Base-by-base conservation (phyloP, 2,888 invertebrate genomes). In the Eupithecia pulchellata region DNA sequence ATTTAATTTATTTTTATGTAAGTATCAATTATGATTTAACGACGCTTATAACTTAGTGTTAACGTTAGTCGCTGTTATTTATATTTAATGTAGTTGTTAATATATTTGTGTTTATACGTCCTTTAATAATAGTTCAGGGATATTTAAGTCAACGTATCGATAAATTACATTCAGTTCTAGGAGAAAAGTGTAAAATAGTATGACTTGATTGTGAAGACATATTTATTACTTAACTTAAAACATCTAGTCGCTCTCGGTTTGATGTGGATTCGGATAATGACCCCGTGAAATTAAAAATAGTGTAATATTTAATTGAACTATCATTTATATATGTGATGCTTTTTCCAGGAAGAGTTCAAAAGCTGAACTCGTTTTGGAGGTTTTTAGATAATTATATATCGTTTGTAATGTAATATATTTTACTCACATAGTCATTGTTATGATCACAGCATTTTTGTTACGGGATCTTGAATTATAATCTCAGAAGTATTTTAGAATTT, bases 1-100 rank as follows among this genome's bases (percentile, higher is more conserved):
- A 86, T 86, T 86, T 83, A 80, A 71, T 77, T 80, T 81, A 79
- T 71, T 80, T 71, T 66, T 72, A 80, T 77, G 61, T 68, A 72
- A 77, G 76, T 76, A 78, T 79, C 75, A 77, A 76, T 80, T 78
- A 78, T 82, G 73, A 79, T 83, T 85, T 84, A 79, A 79, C 79
- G 76, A 82, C 80, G 82, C 84, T 86, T 85, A 79, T 78, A 75
- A 63, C 65, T 77, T 81, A 86, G 82, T 82, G 75, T 79, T 81
- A 76, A 79, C 78, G 79, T 79, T 85, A 84, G 82, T 81, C 79
- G 83, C 81, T 80, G 82, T 83, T 84, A 76, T 77, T 75, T 75
- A 79, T 81, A 77, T 78, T 77, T 72, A 78, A 79, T 68, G 77
- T 83, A 85, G 77, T 76, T 81, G 79, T 81, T 82, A 77, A 74